Percentiles rank a stretch among this genome's conserved stretches.
phyloP scores from a whole-genome alignment of 2,113 vertebrate genomes.

The Nycticorax nycticorax region DNA sequence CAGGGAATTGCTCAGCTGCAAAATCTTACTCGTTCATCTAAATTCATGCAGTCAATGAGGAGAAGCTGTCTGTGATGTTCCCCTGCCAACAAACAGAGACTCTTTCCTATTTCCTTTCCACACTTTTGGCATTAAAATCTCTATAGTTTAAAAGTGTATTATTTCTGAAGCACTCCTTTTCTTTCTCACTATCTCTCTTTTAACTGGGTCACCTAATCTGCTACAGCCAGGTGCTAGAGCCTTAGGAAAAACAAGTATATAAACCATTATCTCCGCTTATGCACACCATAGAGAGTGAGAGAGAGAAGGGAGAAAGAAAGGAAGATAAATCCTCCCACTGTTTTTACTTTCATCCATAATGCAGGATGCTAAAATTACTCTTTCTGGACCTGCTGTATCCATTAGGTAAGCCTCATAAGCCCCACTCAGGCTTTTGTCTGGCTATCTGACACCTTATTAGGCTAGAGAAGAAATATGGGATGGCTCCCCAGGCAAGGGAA shows the following conservation, averaged over 20 bases:
- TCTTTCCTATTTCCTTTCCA: neutral
- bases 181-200: neutral
- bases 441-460: neutral
- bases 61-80: neutral
- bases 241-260: neutral
- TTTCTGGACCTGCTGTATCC: neutral
- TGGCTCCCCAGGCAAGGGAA: neutral
- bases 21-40: neutral
- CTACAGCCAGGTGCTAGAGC: neutral
- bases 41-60: neutral
- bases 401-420: neutral
- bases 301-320: no score
- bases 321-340: neutral
- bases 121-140: neutral
- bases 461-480: neutral
- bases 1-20: neutral
- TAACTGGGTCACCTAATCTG: neutral
- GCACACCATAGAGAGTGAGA: fast-evolving
- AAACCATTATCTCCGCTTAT: neutral
- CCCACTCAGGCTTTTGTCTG: neutral
- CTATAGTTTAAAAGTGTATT: neutral
- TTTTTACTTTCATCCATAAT: neutral
- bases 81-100: neutral
- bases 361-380: neutral
- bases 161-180: neutral